Percentiles rank a stretch among this genome's conserved stretches.
Conservation (phyloP, 2,888 invertebrate species). For the Anorthoa munda region DNA sequence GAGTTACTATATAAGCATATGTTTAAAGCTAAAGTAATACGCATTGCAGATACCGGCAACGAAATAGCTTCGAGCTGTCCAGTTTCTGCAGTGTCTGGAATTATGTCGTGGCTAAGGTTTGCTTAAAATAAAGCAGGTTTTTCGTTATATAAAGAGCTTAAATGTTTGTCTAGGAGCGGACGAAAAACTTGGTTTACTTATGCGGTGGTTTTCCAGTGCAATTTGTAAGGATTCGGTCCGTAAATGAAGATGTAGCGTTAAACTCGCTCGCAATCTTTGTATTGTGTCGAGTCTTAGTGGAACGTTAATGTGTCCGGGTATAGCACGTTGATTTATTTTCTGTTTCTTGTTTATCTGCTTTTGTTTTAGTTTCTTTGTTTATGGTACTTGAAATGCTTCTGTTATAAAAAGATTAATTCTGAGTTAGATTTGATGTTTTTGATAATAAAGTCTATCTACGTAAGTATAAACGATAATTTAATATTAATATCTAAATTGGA, state of each 20-base stretch:
- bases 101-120: slow-evolving; percentile 55
- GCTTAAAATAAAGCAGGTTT: slow-evolving; percentile 50
- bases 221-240: slow-evolving; percentile 54
- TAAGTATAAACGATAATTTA: background rate
- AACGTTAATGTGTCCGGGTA: slow-evolving; percentile 48
- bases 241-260: slow-evolving; percentile 55
- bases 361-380: slow-evolving; percentile 10
- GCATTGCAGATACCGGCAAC: slow-evolving; percentile 75
- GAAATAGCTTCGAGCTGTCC: slow-evolving; percentile 56
- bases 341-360: slow-evolving; percentile 20
- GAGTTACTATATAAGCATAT: slow-evolving; percentile 53
- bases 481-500: too few relatives aligned
- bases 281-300: slow-evolving; percentile 49
- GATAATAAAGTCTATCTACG: background rate
- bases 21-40: slow-evolving; percentile 69
- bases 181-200: slow-evolving; percentile 41
- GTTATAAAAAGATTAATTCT: background rate
- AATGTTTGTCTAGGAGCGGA: slow-evolving; percentile 43
- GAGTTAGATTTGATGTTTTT: background rate
- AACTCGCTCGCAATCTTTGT: slow-evolving; percentile 46
- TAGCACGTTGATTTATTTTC: slow-evolving; percentile 37
- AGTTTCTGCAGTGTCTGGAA: slow-evolving; percentile 60
- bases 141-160: slow-evolving; percentile 41
- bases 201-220: slow-evolving; percentile 44
- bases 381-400: background rate